Conservation (phyloP, 2,113 vertebrate genomes). For the Pantherophis guttatus region DNA sequence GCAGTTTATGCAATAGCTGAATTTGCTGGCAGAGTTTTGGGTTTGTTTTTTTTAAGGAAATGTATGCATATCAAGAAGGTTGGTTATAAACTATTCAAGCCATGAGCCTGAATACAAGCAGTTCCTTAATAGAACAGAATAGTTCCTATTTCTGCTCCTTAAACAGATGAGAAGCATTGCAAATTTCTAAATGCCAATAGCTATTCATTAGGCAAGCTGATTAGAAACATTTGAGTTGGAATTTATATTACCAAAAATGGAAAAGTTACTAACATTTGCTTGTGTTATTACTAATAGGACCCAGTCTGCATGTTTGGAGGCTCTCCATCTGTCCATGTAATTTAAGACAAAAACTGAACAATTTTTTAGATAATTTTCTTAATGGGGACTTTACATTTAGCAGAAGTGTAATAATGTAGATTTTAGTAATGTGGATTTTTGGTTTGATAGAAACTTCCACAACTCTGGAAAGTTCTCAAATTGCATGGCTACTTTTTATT, state of each 20-base stretch:
- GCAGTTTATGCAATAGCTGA: constrained; percentile 9
- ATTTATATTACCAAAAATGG: neutral
- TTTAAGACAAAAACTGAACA: neutral
- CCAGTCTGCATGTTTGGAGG: neutral
- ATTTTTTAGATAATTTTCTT: neutral
- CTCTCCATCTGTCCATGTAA: neutral
- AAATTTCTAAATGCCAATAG: neutral
- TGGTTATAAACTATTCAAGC: neutral
- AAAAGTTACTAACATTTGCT: neutral
- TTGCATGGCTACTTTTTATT: neutral
- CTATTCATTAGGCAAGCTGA: neutral
- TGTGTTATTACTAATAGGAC: neutral
- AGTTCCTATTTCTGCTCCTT: neutral
- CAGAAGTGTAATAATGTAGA: neutral
- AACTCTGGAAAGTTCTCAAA: neutral
- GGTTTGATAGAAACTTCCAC: neutral
- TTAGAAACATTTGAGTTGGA: neutral
- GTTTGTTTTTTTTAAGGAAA: neutral
- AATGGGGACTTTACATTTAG: neutral
- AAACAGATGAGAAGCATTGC: neutral
- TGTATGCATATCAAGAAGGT: constrained; percentile 14
- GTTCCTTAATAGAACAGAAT: neutral
- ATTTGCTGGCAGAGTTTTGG: constrained; percentile 2
- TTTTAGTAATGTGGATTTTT: neutral
- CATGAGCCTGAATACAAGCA: neutral